These are phyloP conservation scores for Galago senegalensis DNA, from an alignment of 2,797 vertebrate species.

Conservation along the genomic window DNA sequence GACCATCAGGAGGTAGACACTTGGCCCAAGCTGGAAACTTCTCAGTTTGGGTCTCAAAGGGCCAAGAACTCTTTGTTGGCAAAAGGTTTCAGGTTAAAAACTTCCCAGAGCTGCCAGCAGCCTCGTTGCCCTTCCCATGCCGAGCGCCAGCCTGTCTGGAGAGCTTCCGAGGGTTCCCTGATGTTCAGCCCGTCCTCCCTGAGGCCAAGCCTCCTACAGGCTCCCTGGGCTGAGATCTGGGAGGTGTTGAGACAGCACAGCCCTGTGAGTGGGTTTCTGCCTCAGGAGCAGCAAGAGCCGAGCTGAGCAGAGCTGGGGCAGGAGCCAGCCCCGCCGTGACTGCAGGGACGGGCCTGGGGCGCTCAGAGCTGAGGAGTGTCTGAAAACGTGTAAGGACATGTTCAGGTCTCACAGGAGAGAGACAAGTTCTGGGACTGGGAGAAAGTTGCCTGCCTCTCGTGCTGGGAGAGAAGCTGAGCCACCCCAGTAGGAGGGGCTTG, in stretches of 20 bases:
- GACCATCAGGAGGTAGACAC: fast-evolving
- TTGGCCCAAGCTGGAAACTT: too few relatives aligned
- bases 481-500: neutral
- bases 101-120: fast-evolving
- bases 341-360: fast-evolving
- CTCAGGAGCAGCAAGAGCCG: fast-evolving
- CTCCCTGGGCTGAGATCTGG: neutral
- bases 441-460: neutral
- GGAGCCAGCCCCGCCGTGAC: too few relatives aligned
- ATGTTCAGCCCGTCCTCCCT: fast-evolving
- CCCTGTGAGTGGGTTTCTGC: neutral
- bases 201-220: neutral
- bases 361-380: neutral
- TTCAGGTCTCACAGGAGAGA: neutral
- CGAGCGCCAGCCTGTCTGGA: neutral
- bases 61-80: fast-evolving
- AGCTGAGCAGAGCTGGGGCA: neutral
- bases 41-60: neutral
- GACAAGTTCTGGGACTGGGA: fast-evolving
- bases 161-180: fast-evolving
- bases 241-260: neutral
- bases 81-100: neutral
- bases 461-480: neutral
- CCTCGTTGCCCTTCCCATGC: fast-evolving
- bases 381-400: neutral